These are phyloP conservation scores for Theretra japonica DNA, from an alignment of 2,888 invertebrate species.

Conservation along the genomic window DNA sequence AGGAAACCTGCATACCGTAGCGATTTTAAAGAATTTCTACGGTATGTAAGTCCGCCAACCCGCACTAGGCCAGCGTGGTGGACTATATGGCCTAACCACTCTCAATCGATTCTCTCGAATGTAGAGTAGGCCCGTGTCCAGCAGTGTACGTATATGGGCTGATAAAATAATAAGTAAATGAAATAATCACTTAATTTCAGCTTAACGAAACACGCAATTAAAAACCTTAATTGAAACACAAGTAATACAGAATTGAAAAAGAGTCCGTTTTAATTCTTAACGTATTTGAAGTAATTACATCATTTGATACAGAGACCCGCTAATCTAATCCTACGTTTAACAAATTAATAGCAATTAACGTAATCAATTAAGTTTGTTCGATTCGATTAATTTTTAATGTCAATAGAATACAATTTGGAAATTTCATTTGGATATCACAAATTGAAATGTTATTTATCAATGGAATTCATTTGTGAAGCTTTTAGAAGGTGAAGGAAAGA, in stretches of 20 bases:
- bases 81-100: no score
- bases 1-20: no score
- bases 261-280: slow-evolving; percentile 29
- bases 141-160: no score
- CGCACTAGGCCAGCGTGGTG: no score
- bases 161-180: no score
- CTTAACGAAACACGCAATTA: background rate
- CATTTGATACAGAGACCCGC: slow-evolving; percentile 6
- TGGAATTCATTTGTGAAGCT: no score
- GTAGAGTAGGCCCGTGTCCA: no score
- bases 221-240: background rate
- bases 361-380: slow-evolving; percentile 2
- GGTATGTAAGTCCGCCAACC: no score
- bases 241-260: slow-evolving; percentile 31
- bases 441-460: background rate
- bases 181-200: no score
- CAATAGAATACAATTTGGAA: background rate
- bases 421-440: background rate
- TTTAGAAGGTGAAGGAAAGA: no score
- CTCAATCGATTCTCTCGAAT: no score
- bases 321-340: slow-evolving; percentile 25
- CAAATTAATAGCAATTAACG: slow-evolving; percentile 26
- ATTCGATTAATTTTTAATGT: slow-evolving; percentile 20
- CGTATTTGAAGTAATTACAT: slow-evolving; percentile 30
- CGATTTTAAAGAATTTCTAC: no score